phyloP scores from a whole-genome alignment of 1,140 invertebrate genomes.

The Heliconius himera region DNA sequence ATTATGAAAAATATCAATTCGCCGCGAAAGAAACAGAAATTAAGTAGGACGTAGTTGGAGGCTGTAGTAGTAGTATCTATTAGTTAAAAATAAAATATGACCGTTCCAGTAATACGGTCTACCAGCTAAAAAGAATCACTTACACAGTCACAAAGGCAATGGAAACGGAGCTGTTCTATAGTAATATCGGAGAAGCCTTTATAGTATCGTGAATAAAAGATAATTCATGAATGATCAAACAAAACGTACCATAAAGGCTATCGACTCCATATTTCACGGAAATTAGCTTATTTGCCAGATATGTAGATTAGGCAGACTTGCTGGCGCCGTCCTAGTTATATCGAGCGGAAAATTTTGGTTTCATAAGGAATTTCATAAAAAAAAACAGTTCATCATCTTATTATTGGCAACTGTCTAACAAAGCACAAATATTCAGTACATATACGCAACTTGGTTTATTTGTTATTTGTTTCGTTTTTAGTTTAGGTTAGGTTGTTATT shows the following conservation, averaged over 20 bases:
- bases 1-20: neutral
- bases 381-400: conserved; percentile 28
- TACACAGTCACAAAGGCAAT: conserved; percentile 41
- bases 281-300: conserved; percentile 75
- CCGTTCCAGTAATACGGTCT: conserved; percentile 30
- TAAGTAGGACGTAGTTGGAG: neutral
- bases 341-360: conserved; percentile 56
- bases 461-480: neutral
- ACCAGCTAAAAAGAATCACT: conserved; percentile 36
- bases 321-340: conserved; percentile 57
- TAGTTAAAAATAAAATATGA: conserved; percentile 6
- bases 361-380: conserved; percentile 45
- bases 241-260: conserved; percentile 56
- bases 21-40: neutral
- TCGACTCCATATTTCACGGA: conserved; percentile 66
- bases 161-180: conserved; percentile 33
- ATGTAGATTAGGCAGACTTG: conserved; percentile 69
- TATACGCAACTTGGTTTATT: neutral
- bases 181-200: conserved; percentile 39
- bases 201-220: conserved; percentile 44
- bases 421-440: neutral
- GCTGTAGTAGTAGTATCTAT: neutral
- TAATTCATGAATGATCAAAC: conserved; percentile 57
- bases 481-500: neutral
- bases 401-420: conserved; percentile 10